Conservation (phyloP, 1,140 invertebrate species). For the Agrilus planipennis region DNA sequence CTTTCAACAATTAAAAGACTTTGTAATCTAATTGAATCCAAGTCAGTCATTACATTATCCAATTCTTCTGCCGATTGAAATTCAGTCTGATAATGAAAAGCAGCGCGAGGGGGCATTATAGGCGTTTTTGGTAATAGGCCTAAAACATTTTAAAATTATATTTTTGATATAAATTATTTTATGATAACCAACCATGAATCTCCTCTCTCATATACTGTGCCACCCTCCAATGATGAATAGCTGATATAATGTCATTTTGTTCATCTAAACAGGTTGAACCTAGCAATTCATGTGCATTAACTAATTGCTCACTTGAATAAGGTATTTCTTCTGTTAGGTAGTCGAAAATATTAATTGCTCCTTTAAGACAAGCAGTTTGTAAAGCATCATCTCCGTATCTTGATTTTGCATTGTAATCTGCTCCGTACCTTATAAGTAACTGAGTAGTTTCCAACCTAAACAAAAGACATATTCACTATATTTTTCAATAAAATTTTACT, state of each 20-base stretch:
- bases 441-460: conserved; percentile 68
- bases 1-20: conserved; percentile 72
- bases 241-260: conserved; percentile 56
- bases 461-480: conserved; percentile 3
- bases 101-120: conserved; percentile 41
- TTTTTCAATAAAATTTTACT: too few species aligned
- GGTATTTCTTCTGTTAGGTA: conserved; percentile 52
- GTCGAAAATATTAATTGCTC: conserved; percentile 68
- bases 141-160: too few species aligned
- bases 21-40: conserved; percentile 72
- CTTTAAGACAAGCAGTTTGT: conserved; percentile 81
- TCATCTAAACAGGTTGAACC: conserved; percentile 76
- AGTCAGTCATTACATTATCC: conserved; percentile 55
- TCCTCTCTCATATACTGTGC: conserved; percentile 48
- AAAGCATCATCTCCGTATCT: conserved; percentile 82
- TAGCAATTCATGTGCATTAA: conserved; percentile 74
- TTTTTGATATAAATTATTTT: too few species aligned
- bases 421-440: conserved; percentile 66
- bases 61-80: conserved; percentile 61
- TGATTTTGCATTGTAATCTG: conserved; percentile 63
- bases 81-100: conserved; percentile 54
- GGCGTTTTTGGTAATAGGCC: conserved; percentile 42
- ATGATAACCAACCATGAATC: too few species aligned
- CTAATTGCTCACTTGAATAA: conserved; percentile 55
- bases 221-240: conserved; percentile 53